A percentile compares a stretch with the other conserved stretches of the same genome.
Evolutionary conservation across 2,888 invertebrate species (phyloP).

Genomic region (Brachyptera putata): DNA sequence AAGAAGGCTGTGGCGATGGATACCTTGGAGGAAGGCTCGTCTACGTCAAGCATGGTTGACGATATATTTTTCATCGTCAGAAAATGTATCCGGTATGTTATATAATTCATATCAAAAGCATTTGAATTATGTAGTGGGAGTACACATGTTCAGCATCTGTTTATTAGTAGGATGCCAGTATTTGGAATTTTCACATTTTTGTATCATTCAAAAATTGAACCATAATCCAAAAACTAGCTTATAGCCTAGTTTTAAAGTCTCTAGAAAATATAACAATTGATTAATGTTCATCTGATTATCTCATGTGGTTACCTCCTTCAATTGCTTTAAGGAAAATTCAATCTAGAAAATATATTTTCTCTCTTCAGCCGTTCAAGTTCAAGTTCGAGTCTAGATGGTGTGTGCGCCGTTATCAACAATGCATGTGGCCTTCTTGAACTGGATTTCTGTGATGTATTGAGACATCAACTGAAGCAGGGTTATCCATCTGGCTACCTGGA

Average conservation of each 20-base stretch:
- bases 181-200: too few species aligned
- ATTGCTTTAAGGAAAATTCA: not conserved
- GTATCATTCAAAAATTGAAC: too few species aligned
- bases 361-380: slow-evolving; percentile 74
- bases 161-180: too few species aligned
- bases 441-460: slow-evolving; percentile 70
- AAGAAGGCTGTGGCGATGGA: slow-evolving; percentile 85
- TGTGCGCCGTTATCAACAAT: slow-evolving; percentile 95
- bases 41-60: slow-evolving; percentile 90
- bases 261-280: too few species aligned
- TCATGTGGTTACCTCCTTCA: too few species aligned
- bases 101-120: too few species aligned
- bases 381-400: slow-evolving; percentile 89
- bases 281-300: too few species aligned
- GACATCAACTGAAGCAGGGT: slow-evolving; percentile 68
- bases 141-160: too few species aligned
- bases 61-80: slow-evolving; percentile 96
- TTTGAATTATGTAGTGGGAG: too few species aligned
- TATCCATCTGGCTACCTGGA: slow-evolving; percentile 76
- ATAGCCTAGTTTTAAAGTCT: too few species aligned
- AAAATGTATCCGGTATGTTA: slow-evolving; percentile 79
- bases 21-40: slow-evolving; percentile 63
- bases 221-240: too few species aligned
- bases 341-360: not conserved
- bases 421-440: slow-evolving; percentile 83